Percentiles rank a stretch among this genome's conserved stretches.
Evolutionary conservation across 92 coral and sea anemone genomes (phyloP).

Genomic region (Phenganax marumi): DNA sequence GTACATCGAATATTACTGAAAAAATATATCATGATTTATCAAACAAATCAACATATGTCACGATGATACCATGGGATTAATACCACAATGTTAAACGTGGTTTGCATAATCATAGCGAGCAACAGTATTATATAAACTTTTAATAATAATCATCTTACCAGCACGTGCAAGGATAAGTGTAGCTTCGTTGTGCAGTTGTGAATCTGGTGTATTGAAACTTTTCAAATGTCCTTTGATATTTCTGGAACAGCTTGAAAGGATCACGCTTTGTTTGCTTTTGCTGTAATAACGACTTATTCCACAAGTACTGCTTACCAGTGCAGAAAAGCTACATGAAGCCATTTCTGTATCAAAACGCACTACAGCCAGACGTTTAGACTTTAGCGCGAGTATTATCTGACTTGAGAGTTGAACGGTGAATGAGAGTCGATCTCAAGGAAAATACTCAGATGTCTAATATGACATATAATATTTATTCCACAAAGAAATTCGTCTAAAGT

Average conservation of each 20-base stretch:
- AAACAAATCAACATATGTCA: too few relatives aligned
- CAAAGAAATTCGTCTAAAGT: too few relatives aligned
- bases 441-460: too few relatives aligned
- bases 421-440: too few relatives aligned
- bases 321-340: constrained; percentile 58
- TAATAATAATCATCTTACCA: constrained; percentile 43
- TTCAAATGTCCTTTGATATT: constrained; percentile 59
- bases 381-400: not conserved
- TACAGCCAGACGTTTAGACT: not conserved
- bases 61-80: too few relatives aligned
- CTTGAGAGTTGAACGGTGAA: not conserved
- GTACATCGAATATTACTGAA: constrained; percentile 50
- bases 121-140: not conserved
- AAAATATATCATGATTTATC: not conserved
- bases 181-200: constrained; percentile 48
- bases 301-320: constrained; percentile 58
- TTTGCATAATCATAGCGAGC: too few relatives aligned
- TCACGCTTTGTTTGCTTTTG: constrained; percentile 40
- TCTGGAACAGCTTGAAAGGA: constrained; percentile 49
- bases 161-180: constrained; percentile 62
- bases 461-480: too few relatives aligned
- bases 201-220: constrained; percentile 41
- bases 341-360: constrained; percentile 8
- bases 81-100: too few relatives aligned
- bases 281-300: constrained; percentile 55